Evolutionary conservation across 2,113 vertebrate species (phyloP).

Genomic region (Poeciliopsis occidentalis): DNA sequence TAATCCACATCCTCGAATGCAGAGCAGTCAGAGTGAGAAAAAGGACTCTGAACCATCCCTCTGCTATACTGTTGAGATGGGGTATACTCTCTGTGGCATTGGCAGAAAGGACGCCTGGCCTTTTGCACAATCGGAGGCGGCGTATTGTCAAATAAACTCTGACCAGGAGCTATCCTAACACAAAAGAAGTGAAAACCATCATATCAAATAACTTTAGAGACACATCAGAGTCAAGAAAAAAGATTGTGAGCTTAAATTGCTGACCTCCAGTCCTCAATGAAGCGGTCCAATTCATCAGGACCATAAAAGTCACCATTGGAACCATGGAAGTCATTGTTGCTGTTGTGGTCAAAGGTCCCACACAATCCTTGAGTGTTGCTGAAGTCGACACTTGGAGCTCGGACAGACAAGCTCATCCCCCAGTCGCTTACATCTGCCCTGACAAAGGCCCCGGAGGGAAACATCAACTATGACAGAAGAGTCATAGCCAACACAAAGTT

Average conservation of each 20-base stretch:
- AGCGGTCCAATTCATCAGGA: slow-evolving; percentile 58
- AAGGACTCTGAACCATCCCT: slow-evolving; percentile 36
- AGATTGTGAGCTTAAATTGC: slow-evolving; percentile 4
- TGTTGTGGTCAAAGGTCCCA: slow-evolving; percentile 78
- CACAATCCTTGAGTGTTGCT: slow-evolving; percentile 79
- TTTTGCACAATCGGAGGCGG: slow-evolving; percentile 43
- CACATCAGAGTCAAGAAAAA: not conserved
- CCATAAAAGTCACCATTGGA: slow-evolving; percentile 42
- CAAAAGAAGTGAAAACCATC: not conserved
- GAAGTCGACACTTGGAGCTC: slow-evolving; percentile 75
- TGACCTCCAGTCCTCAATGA: slow-evolving; percentile 82
- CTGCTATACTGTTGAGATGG: slow-evolving; percentile 28
- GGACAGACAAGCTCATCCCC: slow-evolving; percentile 82
- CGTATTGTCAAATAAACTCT: slow-evolving; percentile 83
- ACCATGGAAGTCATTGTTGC: slow-evolving; percentile 78
- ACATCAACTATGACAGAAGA: slow-evolving; percentile 75
- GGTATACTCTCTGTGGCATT: slow-evolving; percentile 64
- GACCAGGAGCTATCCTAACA: slow-evolving; percentile 79
- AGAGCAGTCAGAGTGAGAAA: slow-evolving; percentile 63
- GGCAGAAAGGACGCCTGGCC: slow-evolving; percentile 74
- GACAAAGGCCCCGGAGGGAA: slow-evolving; percentile 83
- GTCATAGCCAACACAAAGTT: not conserved
- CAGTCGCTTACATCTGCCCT: slow-evolving; percentile 74
- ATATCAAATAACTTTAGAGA: not conserved
- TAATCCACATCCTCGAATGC: slow-evolving; percentile 76